Base-by-base conservation (phyloP, 2,113 vertebrate genomes). In the Halichoerus grypus region DNA sequence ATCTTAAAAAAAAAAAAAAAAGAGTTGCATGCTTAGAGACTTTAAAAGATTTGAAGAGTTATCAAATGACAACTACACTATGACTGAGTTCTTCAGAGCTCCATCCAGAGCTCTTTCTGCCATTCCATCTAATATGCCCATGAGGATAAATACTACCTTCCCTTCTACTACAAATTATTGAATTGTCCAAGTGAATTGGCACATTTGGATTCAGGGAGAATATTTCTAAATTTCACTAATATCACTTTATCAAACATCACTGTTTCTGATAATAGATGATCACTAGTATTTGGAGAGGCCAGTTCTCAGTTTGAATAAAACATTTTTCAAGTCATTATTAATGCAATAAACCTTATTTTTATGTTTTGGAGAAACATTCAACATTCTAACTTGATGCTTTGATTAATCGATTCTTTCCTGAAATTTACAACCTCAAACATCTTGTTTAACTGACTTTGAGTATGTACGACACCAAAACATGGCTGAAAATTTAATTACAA, bases 241-340 rank as follows among this genome's bases (percentile, higher is more conserved):
- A 79, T 18, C 15, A 51, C 39, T 92, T 82, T 36, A 49, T 93
- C 57, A 95, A 63, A 81, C 1, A 76, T 55, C 14, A 18, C 65
- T 14, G 14, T 90, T 89, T 91, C 12, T 74, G 10, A 90, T 90
- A 85, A 82, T 61, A 11, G 5, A 36, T 39, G 72, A 53, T 53
- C 57, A 36, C 13, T 67, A 94, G 16, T 77, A 53, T 74, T 96
- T 90, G 49, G 39, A 85, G 24, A 86, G n/a, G 6, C 14, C 81
- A 76, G 16, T 74, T 93, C 55, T 95, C 16, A 76, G 22, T 92
- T 39, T 85, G 15, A 94, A 74, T 36, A 8, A 94, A 91, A 77
- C 7, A 71, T 72, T 88, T 87, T 93, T 82, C 31, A 59, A 95
- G 85, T 94, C 42, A 10, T 91, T 53, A 69, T 79, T 69, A 59